Evolutionary conservation across 2,113 vertebrate species (phyloP), one percentile per base, ranked within the genome.

Genomic region (Apodemus sylvaticus): DNA sequence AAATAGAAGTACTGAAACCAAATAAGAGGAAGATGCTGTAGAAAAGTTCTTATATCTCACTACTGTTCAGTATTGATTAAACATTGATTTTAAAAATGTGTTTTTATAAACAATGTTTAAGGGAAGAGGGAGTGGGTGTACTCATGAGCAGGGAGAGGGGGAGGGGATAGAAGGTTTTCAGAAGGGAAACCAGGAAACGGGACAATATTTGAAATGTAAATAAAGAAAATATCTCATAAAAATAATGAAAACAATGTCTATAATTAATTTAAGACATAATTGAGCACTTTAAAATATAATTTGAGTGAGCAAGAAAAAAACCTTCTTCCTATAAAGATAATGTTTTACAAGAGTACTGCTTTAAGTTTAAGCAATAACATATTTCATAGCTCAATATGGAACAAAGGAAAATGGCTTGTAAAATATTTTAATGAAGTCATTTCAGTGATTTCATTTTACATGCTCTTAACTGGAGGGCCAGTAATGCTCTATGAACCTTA

Each of bases 351-450:
- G 79, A 34, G 5, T 60, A 34, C 9, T 85, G 16, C 17, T 62
- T 88, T 93, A 70, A 89, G 85, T 62, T 82, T 85, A 92, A 94
- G 24, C 17, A 90, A 94, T 68, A 90, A 85, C 62, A 62, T 62
- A 83, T 62, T 83, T 83, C 81, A 94, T 64, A 93, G 51, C 17
- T 19, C 48, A 64, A 87, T 24, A 66, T 76, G 77, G 3, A 60
- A 19, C 10, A 81, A 94, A 94, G 17, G 39, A 88, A 96, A 94
- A 1, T 60, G 16, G 17, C 45, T 8, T 81, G 0, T 77, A 81
- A 96, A 95, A 8, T 71, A 70, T 85, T 94, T 77, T 86, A 95
- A 89, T 89, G 66, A 90, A 94, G 78, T 19, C 16, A 66, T 17
- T 82, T 64, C 39, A 53, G 70, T 73, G 22, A 83, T 10, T 68